Base-by-base conservation (phyloP, 1,140 invertebrate genomes). In the Ladona fulva region DNA sequence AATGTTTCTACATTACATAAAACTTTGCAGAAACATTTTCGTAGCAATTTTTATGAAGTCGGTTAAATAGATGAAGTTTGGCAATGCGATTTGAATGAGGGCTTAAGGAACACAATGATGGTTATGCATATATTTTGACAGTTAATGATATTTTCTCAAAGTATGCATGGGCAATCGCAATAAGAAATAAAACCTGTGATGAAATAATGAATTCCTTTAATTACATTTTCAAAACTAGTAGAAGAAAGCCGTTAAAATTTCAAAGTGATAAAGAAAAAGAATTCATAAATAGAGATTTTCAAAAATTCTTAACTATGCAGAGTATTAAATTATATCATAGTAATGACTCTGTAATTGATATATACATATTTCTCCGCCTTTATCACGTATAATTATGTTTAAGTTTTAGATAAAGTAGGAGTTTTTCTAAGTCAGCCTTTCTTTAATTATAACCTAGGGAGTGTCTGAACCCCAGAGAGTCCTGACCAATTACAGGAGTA, bases 91-190 rank as follows among this genome's bases (percentile, higher is more conserved):
- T 19, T 52, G 10, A 52, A 52, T 52, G 19, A 52, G 19, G 19
- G 44, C 19, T 52, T 11, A 52, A 52, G 24, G 79, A 79, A 79
- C 24, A 81, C 59, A 88, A 88, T 82, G 81, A 82, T 73, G 82
- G 82, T 29, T 84, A 81, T 80, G 84, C 83, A 77, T 87, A 85
- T 80, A 81, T 88, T 37, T 79, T 88, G 76, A 84, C 82, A 25
- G 82, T 86, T 8, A 87, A 88, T 77, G 85, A 88, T 81, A 79
- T 80, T 25, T 87, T 86, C 80, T 83, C 82, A 76, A 88, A 87
- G 82, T 85, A 82, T 81, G 84, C 84, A 25, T 88, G 83, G 83
- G 83, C 83, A n/a, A 73, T 83, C 24, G 83, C 85, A 10, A 22
- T 88, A 42, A 86, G 86, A 84, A 83, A 79, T 19, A 89, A 89